Evolutionary conservation across 1,140 invertebrate species (phyloP).

Genomic region (Drosophila subobscura): DNA sequence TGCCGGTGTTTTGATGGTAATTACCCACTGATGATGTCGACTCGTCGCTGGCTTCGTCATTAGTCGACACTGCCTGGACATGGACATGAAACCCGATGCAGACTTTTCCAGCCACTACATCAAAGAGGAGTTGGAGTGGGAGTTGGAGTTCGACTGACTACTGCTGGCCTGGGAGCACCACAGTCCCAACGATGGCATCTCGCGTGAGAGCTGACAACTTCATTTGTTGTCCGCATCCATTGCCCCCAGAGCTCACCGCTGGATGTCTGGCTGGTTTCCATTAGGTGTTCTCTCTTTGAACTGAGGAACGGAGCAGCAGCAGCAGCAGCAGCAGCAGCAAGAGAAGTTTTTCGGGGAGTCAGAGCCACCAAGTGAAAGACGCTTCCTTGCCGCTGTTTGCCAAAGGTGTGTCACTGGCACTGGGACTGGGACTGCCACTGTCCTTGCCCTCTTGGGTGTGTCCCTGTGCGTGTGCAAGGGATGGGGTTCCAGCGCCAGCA

Average conservation of each 20-base stretch:
- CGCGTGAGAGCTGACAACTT: constrained; percentile 20
- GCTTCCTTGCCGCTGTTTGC: constrained; percentile 59
- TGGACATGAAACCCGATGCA: constrained; percentile 44
- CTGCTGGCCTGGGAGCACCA: not conserved
- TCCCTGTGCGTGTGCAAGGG: not conserved
- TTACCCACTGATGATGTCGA: constrained; percentile 49
- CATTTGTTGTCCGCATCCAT: not conserved
- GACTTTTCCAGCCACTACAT: constrained; percentile 14
- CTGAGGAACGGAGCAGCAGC: not conserved
- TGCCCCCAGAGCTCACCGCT: no score
- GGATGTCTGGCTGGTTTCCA: no score
- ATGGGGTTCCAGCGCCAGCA: constrained; percentile 18
- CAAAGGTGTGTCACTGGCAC: constrained; percentile 73
- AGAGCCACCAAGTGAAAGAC: constrained; percentile 23
- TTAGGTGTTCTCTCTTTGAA: no score
- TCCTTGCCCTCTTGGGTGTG: constrained; percentile 33
- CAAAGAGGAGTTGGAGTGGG: constrained; percentile 1
- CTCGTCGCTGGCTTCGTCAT: constrained; percentile 46
- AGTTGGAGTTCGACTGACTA: not conserved
- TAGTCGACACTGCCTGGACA: constrained; percentile 34
- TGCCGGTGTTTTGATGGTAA: constrained; percentile 27
- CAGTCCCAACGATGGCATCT: constrained; percentile 14
- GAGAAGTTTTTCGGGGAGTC: constrained; percentile 56
- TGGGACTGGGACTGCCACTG: constrained; percentile 12
- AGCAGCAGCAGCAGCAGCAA: constrained; percentile 7